Conservation (phyloP, 2,888 invertebrate species). For the Bombyx huttoni region DNA sequence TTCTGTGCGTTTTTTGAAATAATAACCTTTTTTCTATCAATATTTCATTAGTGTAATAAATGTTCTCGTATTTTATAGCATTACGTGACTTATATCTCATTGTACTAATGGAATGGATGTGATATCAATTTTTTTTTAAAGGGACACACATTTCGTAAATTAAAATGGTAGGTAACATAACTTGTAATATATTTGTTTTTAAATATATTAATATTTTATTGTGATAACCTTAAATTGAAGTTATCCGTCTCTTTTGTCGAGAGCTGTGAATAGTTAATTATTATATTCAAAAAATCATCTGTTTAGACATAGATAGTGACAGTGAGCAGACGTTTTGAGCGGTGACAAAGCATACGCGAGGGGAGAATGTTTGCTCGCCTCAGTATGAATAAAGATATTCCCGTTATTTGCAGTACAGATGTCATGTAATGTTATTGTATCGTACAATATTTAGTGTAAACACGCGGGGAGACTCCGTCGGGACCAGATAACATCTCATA, state of each 20-base stretch:
- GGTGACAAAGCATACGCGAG: slow-evolving; percentile 50
- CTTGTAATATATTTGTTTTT: too few relatives aligned
- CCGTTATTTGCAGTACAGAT: slow-evolving; percentile 72
- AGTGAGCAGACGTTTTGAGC: slow-evolving; percentile 53
- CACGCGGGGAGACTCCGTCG: slow-evolving; percentile 52
- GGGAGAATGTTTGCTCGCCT: slow-evolving; percentile 57
- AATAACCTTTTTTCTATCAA: slow-evolving; percentile 27
- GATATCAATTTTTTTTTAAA: not conserved
- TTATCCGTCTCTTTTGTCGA: too few relatives aligned
- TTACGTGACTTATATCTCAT: not conserved
- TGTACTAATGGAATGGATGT: not conserved
- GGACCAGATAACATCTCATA: slow-evolving; percentile 60
- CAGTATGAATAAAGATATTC: slow-evolving; percentile 72
- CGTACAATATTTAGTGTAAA: slow-evolving; percentile 70
- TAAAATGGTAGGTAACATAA: not conserved
- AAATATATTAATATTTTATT: too few relatives aligned
- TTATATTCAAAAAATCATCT: not conserved
- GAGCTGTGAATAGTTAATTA: not conserved
- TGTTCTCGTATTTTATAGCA: slow-evolving; percentile 6
- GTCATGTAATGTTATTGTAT: slow-evolving; percentile 72
- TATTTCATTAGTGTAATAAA: slow-evolving; percentile 7
- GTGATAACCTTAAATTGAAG: too few relatives aligned
- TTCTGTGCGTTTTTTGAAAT: too few relatives aligned
- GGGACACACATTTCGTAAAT: not conserved
- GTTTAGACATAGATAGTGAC: slow-evolving; percentile 24